Evolutionary conservation across 2,113 vertebrate genomes (phyloP).

Genomic region (Pholis gunnellus): DNA sequence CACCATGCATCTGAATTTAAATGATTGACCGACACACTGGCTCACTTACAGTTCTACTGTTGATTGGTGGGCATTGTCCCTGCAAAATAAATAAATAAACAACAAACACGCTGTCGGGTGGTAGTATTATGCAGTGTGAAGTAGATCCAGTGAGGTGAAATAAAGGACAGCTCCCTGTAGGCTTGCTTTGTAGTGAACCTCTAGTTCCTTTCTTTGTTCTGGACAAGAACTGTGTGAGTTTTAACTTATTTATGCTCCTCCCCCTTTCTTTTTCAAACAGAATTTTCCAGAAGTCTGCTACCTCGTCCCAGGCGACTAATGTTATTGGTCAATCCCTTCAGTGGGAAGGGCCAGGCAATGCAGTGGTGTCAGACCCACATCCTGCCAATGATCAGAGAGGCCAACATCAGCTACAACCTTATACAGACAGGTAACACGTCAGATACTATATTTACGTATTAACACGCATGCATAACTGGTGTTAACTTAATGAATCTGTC

Average conservation of each 20-base stretch:
- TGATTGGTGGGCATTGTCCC: too few species aligned
- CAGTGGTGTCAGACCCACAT: slow-evolving; percentile 91
- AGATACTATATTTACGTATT: background rate
- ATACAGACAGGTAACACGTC: slow-evolving; percentile 88
- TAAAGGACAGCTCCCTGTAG: slow-evolving; percentile 35
- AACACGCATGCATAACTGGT: background rate
- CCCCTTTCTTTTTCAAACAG: slow-evolving; percentile 66
- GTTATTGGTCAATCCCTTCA: slow-evolving; percentile 91
- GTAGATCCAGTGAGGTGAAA: slow-evolving; percentile 37
- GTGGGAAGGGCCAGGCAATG: slow-evolving; percentile 90
- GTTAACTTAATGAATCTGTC: slow-evolving; percentile 4
- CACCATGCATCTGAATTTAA: slow-evolving; percentile 8
- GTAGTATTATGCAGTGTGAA: slow-evolving; percentile 5
- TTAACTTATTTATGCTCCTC: background rate
- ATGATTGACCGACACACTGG: slow-evolving; percentile 4
- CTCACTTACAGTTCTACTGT: too few species aligned
- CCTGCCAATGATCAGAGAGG: slow-evolving; percentile 92
- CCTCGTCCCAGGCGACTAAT: slow-evolving; percentile 88
- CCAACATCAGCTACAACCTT: slow-evolving; percentile 93
- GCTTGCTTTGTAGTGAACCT: slow-evolving; percentile 13
- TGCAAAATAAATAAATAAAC: too few species aligned
- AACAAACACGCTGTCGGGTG: background rate
- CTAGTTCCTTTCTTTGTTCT: slow-evolving; percentile 27
- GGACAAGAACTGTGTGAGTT: background rate
- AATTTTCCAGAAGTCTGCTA: slow-evolving; percentile 87